These are phyloP conservation scores for Procambarus clarkii DNA, from an alignment of 1,140 invertebrate genomes.

Conservation along the genomic window DNA sequence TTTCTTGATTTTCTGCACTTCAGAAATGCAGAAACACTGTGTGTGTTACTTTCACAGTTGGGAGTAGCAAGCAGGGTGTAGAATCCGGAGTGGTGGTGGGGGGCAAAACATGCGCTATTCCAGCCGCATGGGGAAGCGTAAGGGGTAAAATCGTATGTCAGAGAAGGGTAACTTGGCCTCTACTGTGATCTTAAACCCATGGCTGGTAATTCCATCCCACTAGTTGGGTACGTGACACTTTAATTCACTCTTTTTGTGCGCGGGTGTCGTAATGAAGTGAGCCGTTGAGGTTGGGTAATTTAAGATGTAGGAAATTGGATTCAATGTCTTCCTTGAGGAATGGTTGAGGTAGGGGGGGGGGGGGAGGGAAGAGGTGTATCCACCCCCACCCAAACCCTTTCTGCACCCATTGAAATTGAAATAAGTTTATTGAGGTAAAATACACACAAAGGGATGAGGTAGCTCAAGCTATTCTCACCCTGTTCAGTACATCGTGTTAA, in stretches of 20 bases:
- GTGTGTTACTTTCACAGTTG: no score
- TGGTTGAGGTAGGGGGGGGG: background rate
- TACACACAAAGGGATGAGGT: no score
- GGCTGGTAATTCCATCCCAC: conserved; percentile 16
- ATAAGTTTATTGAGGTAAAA: no score
- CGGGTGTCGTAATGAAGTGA: conserved; percentile 33
- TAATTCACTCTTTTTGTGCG: conserved; percentile 32
- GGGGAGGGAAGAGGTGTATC: no score
- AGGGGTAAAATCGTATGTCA: background rate
- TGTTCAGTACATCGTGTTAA: no score
- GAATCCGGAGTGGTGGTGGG: background rate
- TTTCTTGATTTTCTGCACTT: no score
- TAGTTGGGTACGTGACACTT: conserved; percentile 41
- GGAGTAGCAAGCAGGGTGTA: no score
- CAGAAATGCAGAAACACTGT: no score
- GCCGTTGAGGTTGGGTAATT: conserved; percentile 14
- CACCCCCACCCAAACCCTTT: no score
- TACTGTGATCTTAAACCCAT: background rate
- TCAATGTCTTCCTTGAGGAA: background rate
- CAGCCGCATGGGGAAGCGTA: background rate
- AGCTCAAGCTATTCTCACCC: no score
- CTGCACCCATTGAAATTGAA: no score
- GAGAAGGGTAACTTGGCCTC: background rate
- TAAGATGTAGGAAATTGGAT: conserved; percentile 45
- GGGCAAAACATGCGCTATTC: background rate